A percentile compares a stretch with the other conserved stretches of the same genome.
phyloP scores from a whole-genome alignment of 1,140 invertebrate genomes.

The Drosophila kepulauana region DNA sequence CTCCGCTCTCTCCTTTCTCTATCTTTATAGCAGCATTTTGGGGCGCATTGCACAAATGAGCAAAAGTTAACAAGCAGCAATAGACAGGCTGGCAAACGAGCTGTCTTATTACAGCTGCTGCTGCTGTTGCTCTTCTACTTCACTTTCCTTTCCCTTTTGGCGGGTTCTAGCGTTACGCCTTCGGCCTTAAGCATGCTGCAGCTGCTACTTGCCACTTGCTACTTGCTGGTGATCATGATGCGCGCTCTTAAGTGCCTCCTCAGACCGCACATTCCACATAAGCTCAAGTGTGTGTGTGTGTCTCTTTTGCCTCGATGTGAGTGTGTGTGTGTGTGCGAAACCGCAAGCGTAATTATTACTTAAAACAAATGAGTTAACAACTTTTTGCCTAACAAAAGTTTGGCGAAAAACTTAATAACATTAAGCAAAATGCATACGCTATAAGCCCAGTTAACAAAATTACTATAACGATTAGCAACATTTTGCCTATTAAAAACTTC shows the following conservation, averaged over 20 bases:
- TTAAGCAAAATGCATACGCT: neutral
- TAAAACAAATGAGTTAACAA: slow-evolving; percentile 59
- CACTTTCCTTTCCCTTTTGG: slow-evolving; percentile 1
- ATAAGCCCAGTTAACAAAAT: neutral
- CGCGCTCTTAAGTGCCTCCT: slow-evolving; percentile 58
- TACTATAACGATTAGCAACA: neutral
- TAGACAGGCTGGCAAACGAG: slow-evolving; percentile 58
- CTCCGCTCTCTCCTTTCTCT: slow-evolving; percentile 11
- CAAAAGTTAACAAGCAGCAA: slow-evolving; percentile 71
- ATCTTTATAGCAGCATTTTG: slow-evolving; percentile 31
- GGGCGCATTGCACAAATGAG: slow-evolving; percentile 67
- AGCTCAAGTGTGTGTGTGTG: neutral
- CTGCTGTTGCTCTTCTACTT: slow-evolving; percentile 11
- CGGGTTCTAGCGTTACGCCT: slow-evolving; percentile 52
- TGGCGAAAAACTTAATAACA: neutral
- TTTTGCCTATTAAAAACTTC: neutral
- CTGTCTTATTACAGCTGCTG: slow-evolving; percentile 76
- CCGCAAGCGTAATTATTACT: slow-evolving; percentile 73
- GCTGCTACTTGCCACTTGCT: slow-evolving; percentile 34
- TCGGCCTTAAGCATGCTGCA: slow-evolving; percentile 58
- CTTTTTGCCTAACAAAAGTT: slow-evolving; percentile 19
- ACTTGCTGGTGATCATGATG: slow-evolving; percentile 39
- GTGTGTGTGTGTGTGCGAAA: slow-evolving; percentile 15
- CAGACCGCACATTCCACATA: slow-evolving; percentile 36
- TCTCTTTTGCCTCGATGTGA: neutral